Percentiles rank a stretch among this genome's conserved stretches.
Conservation (phyloP, 2,113 vertebrate species). For the Herpetotheres cachinnans region DNA sequence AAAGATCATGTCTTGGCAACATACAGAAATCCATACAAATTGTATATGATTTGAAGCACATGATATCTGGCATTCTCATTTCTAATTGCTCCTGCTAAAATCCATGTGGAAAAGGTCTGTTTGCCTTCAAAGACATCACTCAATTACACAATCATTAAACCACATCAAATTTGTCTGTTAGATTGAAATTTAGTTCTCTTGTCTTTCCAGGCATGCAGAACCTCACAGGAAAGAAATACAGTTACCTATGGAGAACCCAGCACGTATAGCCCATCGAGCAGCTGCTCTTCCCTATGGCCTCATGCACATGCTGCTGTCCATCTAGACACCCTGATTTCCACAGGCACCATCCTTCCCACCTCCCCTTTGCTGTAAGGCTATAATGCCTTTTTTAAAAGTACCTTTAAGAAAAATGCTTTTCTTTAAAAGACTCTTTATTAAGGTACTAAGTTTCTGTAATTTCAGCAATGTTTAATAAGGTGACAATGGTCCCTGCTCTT, state of each 20-base stretch:
- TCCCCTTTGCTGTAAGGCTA: background rate
- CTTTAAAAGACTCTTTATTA: background rate
- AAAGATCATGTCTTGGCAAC: slow-evolving; percentile 78
- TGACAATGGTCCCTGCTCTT: background rate
- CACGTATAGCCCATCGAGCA: background rate
- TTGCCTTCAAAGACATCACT: background rate
- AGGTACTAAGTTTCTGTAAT: background rate
- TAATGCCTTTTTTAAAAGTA: background rate
- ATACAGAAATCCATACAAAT: slow-evolving; percentile 70
- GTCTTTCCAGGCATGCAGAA: background rate
- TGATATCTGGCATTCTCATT: slow-evolving; percentile 15
- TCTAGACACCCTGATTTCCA: background rate
- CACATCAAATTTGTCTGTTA: background rate
- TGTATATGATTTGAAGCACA: slow-evolving; percentile 68
- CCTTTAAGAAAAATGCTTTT: background rate
- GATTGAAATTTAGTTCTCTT: background rate
- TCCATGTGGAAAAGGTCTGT: background rate
- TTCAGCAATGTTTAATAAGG: background rate
- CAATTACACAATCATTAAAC: background rate
- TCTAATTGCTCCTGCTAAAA: slow-evolving; percentile 61
- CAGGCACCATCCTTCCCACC: background rate
- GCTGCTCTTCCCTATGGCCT: background rate
- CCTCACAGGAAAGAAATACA: background rate
- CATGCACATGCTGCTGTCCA: accelerated
- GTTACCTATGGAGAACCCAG: background rate